Evolutionary conservation across 2,113 vertebrate species (phyloP).

Genomic region (Kryptolebias marmoratus): DNA sequence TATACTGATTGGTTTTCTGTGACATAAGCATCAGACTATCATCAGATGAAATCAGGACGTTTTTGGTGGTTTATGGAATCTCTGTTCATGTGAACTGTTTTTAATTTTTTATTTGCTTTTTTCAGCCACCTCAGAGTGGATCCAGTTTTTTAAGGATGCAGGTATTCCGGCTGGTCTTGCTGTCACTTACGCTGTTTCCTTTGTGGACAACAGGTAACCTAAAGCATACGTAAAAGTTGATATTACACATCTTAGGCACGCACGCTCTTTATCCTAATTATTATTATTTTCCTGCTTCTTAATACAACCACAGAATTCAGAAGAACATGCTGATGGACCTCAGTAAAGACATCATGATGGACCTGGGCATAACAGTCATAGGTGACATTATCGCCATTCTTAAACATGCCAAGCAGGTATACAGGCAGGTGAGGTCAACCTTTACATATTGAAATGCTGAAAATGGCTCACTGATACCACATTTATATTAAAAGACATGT

Average conservation of each 20-base stretch:
- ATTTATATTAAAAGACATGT: neutral
- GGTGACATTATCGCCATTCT: constrained; percentile 95
- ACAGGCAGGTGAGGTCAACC: constrained; percentile 86
- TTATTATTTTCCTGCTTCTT: neutral
- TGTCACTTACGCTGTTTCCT: constrained; percentile 90
- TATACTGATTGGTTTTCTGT: neutral
- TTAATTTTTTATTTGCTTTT: neutral
- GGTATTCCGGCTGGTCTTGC: constrained; percentile 92
- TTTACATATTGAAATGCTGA: neutral
- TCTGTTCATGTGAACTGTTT: neutral
- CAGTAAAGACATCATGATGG: constrained; percentile 95
- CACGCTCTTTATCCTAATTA: neutral
- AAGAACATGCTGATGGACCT: constrained; percentile 96
- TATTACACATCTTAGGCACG: neutral
- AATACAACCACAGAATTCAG: constrained; percentile 83
- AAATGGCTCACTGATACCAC: neutral
- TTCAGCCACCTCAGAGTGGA: constrained; percentile 93
- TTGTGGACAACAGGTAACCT: constrained; percentile 92
- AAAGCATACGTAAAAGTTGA: neutral
- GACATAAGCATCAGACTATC: neutral
- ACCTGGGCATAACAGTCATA: constrained; percentile 90
- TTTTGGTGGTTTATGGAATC: neutral
- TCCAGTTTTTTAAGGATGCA: constrained; percentile 94
- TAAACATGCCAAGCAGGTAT: constrained; percentile 92
- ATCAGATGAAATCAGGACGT: too few relatives aligned